Base-by-base conservation (phyloP, 2,797 vertebrate species). In the Threskiornis aethiopicus region DNA sequence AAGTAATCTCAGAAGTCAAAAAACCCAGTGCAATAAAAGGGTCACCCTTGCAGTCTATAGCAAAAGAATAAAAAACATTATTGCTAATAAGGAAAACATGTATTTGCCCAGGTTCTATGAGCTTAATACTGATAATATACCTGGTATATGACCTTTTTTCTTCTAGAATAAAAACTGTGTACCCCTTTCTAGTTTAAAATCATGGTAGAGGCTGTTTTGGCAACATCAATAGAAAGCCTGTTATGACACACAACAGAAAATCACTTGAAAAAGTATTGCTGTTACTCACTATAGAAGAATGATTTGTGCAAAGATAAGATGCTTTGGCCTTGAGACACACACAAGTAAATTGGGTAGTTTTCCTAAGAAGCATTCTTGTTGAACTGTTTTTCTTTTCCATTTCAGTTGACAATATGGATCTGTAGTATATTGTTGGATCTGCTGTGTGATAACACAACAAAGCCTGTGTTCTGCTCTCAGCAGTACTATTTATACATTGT, bases 311-410 rank as follows among this genome's bases (percentile, higher is more conserved):
- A 94, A 94, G 92, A 95, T 93, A 59, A 65, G 88, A 97, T 86
- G 80, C 84, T 88, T 92, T 96, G 96, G 96, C 95, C 96, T 97
- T 97, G 91, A 97, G 93, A 96, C 86, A 97, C 73, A 87, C 84
- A 96, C 13, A 16, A 96, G 92, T 92, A 97, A 97, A 96, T 95
- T 97, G 96, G 91, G 79, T 97, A 93, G 82, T 94, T 97, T 97
- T 96, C 84, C 91, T 97, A 97, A 96, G 94, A 96, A 95, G 69
- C 87, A 81, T 89, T 91, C 84, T 91, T 95, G 96, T 96, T 95
- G 95, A 96, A 94, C 96, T 93, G 95, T 88, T 97, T 95, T 91
- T 87, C 79, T 92, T 93, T 90, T 86, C 93, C 76, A 83, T 97
- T 96, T 97, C 95, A 90, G 90, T 92, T 96, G 90, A 95, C 95